These are phyloP conservation scores for Lycia hirtaria DNA, from an alignment of 2,888 invertebrate species.

Conservation along the genomic window DNA sequence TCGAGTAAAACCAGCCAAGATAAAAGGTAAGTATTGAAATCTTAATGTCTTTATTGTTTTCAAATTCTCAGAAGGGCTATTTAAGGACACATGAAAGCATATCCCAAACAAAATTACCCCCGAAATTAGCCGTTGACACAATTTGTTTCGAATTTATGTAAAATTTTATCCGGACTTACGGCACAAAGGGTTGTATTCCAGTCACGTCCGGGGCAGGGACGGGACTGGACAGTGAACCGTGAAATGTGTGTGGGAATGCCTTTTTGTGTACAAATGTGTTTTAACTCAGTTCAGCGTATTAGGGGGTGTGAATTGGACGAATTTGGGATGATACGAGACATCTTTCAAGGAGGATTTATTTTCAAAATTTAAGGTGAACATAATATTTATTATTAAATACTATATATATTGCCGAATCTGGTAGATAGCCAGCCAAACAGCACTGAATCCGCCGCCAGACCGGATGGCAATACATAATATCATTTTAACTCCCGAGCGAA, in stretches of 20 bases:
- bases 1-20: too few species aligned
- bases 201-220: conserved; percentile 21
- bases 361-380: neutral
- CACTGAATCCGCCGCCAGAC: too few species aligned
- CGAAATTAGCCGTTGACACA: conserved; percentile 31
- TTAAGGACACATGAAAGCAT: conserved; percentile 1
- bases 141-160: conserved; percentile 32
- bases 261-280: conserved; percentile 23
- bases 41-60: neutral
- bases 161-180: conserved; percentile 26
- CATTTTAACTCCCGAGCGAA: too few species aligned
- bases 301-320: conserved; percentile 13
- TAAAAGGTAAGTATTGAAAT: too few species aligned
- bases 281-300: conserved; percentile 18
- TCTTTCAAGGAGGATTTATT: neutral
- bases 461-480: too few species aligned
- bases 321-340: neutral
- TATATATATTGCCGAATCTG: too few species aligned
- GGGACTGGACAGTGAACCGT: conserved; percentile 21
- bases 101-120: conserved; percentile 23
- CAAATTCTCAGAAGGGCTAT: neutral
- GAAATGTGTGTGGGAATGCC: conserved; percentile 25
- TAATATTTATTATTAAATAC: too few species aligned
- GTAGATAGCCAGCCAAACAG: too few species aligned
- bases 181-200: conserved; percentile 29